Evolutionary conservation across 2,113 vertebrate genomes (phyloP).

Genomic region (Grammomys dolichurus): DNA sequence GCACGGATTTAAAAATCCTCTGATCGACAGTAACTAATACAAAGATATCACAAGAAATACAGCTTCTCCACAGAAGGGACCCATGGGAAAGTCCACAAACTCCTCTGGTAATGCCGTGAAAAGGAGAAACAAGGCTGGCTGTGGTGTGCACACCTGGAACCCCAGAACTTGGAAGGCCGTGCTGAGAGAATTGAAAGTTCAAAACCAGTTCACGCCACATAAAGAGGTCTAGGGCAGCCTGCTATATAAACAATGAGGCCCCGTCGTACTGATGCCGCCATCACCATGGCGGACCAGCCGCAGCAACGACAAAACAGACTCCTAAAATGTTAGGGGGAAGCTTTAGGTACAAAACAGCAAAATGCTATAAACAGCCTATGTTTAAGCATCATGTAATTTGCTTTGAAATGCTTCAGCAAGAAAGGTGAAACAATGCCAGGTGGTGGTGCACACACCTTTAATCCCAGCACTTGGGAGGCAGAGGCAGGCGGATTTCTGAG

Average conservation of each 20-base stretch:
- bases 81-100: neutral
- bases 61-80: neutral
- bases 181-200: neutral
- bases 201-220: neutral
- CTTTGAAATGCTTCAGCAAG: conserved; percentile 18
- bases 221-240: neutral
- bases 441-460: too few species aligned
- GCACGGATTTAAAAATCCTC: neutral
- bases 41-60: conserved; percentile 3
- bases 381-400: neutral
- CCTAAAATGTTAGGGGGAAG: neutral
- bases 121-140: neutral
- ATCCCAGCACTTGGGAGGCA: too few species aligned
- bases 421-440: neutral
- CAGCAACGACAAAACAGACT: neutral
- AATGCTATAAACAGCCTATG: neutral
- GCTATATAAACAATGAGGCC: neutral
- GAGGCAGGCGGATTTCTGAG: too few species aligned
- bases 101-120: neutral
- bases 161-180: neutral
- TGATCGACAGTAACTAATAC: neutral
- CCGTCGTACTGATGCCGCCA: neutral
- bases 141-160: neutral
- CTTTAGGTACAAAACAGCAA: neutral
- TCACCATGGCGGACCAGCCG: too few species aligned